A percentile compares a stretch with the other conserved stretches of the same genome.
These are phyloP conservation scores for Helostoma temminkii DNA, from an alignment of 2,797 vertebrate species.

Conservation along the genomic window DNA sequence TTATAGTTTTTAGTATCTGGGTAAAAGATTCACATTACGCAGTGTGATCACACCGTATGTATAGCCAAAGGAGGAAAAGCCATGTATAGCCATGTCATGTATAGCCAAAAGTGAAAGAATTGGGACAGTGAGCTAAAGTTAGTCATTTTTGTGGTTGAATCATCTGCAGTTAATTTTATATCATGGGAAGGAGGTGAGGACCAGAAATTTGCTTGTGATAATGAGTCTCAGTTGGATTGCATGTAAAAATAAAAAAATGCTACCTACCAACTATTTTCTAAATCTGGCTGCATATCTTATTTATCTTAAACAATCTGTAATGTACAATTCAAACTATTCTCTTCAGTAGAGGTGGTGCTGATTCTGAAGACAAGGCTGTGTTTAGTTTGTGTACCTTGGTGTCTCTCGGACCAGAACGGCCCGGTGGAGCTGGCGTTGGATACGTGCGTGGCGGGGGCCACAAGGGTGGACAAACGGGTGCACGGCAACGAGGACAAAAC, in stretches of 20 bases:
- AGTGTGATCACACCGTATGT: conserved; percentile 10
- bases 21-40: conserved; percentile 8
- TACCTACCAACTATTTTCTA: conserved; percentile 9
- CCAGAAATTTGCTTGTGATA: conserved; percentile 44
- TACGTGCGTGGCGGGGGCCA: conserved; percentile 86
- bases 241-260: conserved; percentile 48
- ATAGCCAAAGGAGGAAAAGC: too few species aligned
- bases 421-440: conserved; percentile 93
- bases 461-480: conserved; percentile 94
- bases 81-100: conserved; percentile 29
- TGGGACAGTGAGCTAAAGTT: conserved; percentile 59
- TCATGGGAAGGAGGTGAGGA: conserved; percentile 53
- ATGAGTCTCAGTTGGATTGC: conserved; percentile 55
- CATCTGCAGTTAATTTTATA: conserved; percentile 58
- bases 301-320: conserved; percentile 31
- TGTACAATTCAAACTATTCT: neutral
- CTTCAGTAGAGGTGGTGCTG: neutral
- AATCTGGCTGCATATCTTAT: conserved; percentile 36
- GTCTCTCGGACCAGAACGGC: conserved; percentile 91
- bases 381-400: conserved; percentile 67
- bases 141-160: conserved; percentile 46
- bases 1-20: conserved; percentile 20
- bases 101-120: conserved; percentile 65
- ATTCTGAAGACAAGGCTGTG: neutral
- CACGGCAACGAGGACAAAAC: conserved; percentile 91